Evolutionary conservation across 1,140 invertebrate genomes (phyloP).

Genomic region (Drosophila triauraria): DNA sequence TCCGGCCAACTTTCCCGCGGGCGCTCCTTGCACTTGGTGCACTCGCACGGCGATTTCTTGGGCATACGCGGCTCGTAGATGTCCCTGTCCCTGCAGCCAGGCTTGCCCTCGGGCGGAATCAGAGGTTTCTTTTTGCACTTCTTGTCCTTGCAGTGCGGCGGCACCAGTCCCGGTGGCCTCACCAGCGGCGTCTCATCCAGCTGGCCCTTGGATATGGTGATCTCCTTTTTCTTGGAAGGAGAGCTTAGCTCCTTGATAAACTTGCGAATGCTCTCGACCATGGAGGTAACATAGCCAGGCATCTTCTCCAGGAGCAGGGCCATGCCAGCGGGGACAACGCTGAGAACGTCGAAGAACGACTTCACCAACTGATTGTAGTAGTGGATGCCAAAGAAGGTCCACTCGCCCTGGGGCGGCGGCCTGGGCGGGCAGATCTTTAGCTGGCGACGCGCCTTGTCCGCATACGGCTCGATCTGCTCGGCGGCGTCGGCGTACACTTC

Average conservation of each 20-base stretch:
- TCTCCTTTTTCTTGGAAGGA: slow-evolving; percentile 16
- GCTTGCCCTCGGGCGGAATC: not conserved
- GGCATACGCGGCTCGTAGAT: slow-evolving; percentile 40
- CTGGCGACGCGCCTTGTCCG: slow-evolving; percentile 25
- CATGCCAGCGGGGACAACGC: slow-evolving; percentile 33
- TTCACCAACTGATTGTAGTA: slow-evolving; percentile 61
- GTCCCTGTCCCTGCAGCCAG: slow-evolving; percentile 9
- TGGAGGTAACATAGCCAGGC: slow-evolving; percentile 15
- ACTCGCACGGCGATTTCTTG: slow-evolving; percentile 23
- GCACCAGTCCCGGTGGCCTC: slow-evolving; percentile 23
- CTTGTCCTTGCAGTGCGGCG: slow-evolving; percentile 33
- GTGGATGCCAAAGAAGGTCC: slow-evolving; percentile 47
- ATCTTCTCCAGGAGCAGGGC: slow-evolving; percentile 2
- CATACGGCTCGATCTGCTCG: slow-evolving; percentile 29
- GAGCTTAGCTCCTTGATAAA: slow-evolving; percentile 1
- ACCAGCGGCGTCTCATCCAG: slow-evolving; percentile 57
- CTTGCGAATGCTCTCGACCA: not conserved
- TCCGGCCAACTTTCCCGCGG: slow-evolving; percentile 47
- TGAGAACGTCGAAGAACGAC: slow-evolving; percentile 37
- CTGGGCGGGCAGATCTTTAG: slow-evolving; percentile 47
- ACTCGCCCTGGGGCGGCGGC: slow-evolving; percentile 53
- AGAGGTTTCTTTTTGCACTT: slow-evolving; percentile 10
- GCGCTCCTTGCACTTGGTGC: slow-evolving; percentile 42
- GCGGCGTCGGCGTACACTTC: slow-evolving; percentile 28
- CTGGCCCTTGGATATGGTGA: slow-evolving; percentile 22